phyloP scores from a whole-genome alignment of 2,797 vertebrate species.

The Naso thynnoides region DNA sequence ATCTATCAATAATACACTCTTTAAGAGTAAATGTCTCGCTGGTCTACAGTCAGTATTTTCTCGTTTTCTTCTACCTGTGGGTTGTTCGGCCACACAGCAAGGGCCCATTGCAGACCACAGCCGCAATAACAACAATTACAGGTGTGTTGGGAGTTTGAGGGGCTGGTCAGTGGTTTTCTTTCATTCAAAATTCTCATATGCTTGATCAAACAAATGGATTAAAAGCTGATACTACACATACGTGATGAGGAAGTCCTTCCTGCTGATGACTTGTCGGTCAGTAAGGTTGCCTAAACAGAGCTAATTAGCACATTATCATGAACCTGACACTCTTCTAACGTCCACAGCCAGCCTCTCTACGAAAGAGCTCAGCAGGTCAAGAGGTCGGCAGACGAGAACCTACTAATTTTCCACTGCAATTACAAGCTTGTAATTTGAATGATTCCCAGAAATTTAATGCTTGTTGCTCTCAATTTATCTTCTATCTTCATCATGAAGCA shows the following conservation, averaged over 20 bases:
- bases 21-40: conserved; percentile 7
- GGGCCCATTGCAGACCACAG: background rate
- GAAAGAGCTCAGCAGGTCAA: background rate
- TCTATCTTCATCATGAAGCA: background rate
- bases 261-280: background rate
- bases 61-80: background rate
- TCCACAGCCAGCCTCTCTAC: background rate
- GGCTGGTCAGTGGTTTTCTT: background rate
- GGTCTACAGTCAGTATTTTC: conserved; percentile 12
- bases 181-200: background rate
- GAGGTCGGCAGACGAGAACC: background rate
- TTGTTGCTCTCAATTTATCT: background rate
- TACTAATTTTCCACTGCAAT: background rate
- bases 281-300: background rate
- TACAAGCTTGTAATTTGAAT: background rate
- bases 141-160: background rate
- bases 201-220: background rate
- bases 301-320: background rate
- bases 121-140: background rate
- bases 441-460: background rate
- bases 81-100: background rate
- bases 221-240: background rate
- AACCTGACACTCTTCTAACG: background rate
- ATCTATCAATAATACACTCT: conserved; percentile 63
- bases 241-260: background rate